These are phyloP conservation scores for Paedocypris micromegethes DNA, from an alignment of 2,797 vertebrate genomes.

Conservation along the genomic window DNA sequence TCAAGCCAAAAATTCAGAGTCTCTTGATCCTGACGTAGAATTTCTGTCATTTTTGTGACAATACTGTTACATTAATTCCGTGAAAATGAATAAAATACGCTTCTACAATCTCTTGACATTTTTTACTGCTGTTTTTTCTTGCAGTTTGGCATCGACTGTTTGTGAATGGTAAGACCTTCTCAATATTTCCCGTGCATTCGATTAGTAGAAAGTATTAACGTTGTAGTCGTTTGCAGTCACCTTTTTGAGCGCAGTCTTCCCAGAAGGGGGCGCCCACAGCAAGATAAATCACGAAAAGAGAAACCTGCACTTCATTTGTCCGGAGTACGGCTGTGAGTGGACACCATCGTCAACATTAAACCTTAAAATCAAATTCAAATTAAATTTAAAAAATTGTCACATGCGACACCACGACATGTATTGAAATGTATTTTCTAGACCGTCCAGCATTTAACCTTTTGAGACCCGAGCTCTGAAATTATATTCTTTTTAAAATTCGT, in stretches of 20 bases:
- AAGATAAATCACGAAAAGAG: slow-evolving; percentile 94
- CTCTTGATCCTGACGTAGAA: too few relatives aligned
- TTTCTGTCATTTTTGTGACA: too few relatives aligned
- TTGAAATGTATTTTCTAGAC: too few relatives aligned
- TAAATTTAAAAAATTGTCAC: too few relatives aligned
- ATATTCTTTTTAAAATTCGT: too few relatives aligned
- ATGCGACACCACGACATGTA: too few relatives aligned
- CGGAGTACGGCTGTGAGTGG: slow-evolving; percentile 77
- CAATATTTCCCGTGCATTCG: neutral
- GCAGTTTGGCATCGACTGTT: slow-evolving; percentile 50
- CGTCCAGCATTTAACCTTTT: too few relatives aligned
- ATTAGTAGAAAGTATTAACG: neutral
- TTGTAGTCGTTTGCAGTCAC: neutral
- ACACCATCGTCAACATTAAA: neutral
- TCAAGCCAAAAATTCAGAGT: too few relatives aligned
- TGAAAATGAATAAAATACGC: too few relatives aligned
- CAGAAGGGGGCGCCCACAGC: slow-evolving; percentile 88
- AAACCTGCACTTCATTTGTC: slow-evolving; percentile 94
- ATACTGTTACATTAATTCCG: too few relatives aligned
- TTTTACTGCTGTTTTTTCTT: neutral
- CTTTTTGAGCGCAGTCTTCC: slow-evolving; percentile 74
- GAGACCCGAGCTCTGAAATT: too few relatives aligned
- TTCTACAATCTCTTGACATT: neutral
- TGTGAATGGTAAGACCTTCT: slow-evolving; percentile 44
- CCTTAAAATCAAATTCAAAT: too few relatives aligned